Base-by-base conservation (phyloP, 35 echinoderm and acorn worm species). In the Acanthaster planci region DNA sequence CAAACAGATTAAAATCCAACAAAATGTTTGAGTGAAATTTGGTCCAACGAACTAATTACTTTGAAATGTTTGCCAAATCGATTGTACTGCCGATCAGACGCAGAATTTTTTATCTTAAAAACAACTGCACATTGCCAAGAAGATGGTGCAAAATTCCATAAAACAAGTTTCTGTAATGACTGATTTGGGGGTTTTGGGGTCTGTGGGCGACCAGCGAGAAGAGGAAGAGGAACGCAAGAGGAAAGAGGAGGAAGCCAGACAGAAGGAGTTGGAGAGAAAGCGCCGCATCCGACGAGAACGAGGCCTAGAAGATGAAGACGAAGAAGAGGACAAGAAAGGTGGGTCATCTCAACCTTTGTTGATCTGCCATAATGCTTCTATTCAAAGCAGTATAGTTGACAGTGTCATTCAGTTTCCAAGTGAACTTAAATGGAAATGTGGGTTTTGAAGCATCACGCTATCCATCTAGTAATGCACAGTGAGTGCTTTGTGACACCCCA, bases 311-410 rank as follows among this genome's bases (percentile, higher is more conserved):
- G 92, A 93, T 85, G 95, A 97, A 68, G 95, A 97, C 21, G 91
- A 93, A 86, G 92, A 94, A 35, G 92, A 94, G 31, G 94, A 97
- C 57, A 89, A 97, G 58, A 89, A 97, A 89, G 93, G 89, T 91
- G 80, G 79, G 58, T 14, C 4, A 47, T 47, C 42, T 6, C 42
- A 47, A 47, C 42, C 42, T 47, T 47, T 12, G 12, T 6, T 6
- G 42, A 47, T 47, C 12, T 12, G 12, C 42, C 12, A 12, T 47
- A 47, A 47, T 12, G 12, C 19, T 39, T 79, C 8, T 39, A 79
- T 79, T 79, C 9, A 9, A 79, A 68, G 18, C 32, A 68, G 4
- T 68, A 68, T 68, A 5, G 3, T 18, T 68, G 4, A 7, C 32
- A 35, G 18, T 27, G 17, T 7, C 32, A 68, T 68, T 68, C 3